Evolutionary conservation across 2,113 vertebrate species (phyloP), one percentile per base, ranked within the genome.

Genomic region (Perca fluviatilis): DNA sequence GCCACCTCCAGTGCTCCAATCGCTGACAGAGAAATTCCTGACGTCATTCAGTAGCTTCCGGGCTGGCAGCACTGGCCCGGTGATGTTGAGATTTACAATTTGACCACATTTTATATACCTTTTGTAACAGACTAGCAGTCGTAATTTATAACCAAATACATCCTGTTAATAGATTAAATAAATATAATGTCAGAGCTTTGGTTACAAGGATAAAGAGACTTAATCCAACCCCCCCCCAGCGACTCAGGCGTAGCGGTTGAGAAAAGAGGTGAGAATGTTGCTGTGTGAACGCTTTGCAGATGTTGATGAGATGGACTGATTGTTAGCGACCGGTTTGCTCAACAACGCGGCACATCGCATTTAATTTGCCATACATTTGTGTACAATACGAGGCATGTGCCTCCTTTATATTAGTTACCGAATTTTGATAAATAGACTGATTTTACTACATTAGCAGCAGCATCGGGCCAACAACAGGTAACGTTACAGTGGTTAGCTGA

Each of bases 1-100:
- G 95, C 96, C 96, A 97, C 96, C 94, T 85, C 7, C 7, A 30
- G 10, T 47, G 16, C 61, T 64, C 96, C 96, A 97, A 97, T 95
- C 90, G 67, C 74, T 53, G 80, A 30, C 49, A 8, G 78, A 87
- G 88, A 78, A 76, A 13, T n/a, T 5, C 75, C 47, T 77, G 87
- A 94, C 94, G 93, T 92, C 91, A 86, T 10, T 3, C 14, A 21
- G 18, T 56, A 33, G 85, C 93, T 95, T 96, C 95, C 95, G 93
- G 94, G 74, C 89, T 91, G 81, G 60, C 43, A 57, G 50, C 57
- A 30, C 63, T 87, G 85, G 70, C 82, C 90, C 86, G 91, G 83
- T 77, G 86, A 90, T 83, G 70, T 76, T 86, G 74, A 74, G 84
- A 91, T 93, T 84, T 84, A 71, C 21, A 56, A 50, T 89, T 86